Conservation (phyloP, 2,797 vertebrate genomes). For the Pogoniulus pusillus region DNA sequence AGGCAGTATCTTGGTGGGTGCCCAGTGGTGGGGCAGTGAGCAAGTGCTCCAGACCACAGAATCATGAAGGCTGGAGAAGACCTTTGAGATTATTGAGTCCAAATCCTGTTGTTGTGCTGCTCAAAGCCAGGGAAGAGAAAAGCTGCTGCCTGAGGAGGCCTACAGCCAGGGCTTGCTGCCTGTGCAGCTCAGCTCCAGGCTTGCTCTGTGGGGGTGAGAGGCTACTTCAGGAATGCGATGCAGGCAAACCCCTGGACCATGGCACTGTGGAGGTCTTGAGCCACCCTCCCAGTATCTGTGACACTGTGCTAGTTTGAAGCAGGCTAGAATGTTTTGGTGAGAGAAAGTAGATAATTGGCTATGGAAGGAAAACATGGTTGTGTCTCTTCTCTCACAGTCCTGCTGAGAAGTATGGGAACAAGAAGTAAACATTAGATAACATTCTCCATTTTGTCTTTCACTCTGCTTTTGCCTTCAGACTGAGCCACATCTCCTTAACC, state of each 20-base stretch:
- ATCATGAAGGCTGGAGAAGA: too few relatives aligned
- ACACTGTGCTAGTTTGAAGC: too few relatives aligned
- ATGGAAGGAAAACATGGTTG: too few relatives aligned
- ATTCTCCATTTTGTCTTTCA: too few relatives aligned
- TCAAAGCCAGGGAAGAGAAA: background rate
- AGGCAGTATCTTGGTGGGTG: accelerated
- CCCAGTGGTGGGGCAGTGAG: accelerated
- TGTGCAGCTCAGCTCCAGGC: background rate
- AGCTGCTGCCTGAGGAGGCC: background rate
- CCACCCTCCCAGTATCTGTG: accelerated
- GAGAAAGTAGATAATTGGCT: too few relatives aligned
- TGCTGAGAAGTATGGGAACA: too few relatives aligned
- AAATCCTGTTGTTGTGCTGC: background rate
- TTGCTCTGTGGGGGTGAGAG: accelerated
- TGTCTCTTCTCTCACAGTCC: too few relatives aligned
- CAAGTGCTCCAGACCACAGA: background rate
- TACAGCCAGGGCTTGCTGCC: accelerated
- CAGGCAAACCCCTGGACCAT: background rate
- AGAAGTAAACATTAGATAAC: too few relatives aligned
- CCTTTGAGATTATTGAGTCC: too few relatives aligned
- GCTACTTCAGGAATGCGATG: background rate
- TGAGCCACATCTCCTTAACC: too few relatives aligned
- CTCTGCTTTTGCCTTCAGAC: too few relatives aligned
- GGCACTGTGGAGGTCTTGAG: accelerated
- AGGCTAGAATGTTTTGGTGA: too few relatives aligned